phyloP scores from a whole-genome alignment of 2,113 vertebrate genomes.

The Sander vitreus region DNA sequence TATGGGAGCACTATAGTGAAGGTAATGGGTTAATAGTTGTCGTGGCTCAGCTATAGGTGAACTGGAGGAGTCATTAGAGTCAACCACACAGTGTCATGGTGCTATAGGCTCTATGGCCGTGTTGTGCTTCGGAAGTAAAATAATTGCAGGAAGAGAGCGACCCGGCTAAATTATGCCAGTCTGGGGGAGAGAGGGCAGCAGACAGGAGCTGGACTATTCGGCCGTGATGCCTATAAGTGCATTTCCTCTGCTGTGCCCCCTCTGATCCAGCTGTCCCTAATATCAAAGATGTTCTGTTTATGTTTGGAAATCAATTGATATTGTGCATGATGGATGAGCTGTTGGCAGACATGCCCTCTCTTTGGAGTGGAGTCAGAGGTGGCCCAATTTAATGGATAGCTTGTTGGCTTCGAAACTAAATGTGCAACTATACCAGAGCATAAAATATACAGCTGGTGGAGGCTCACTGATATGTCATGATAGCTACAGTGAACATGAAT shows the following conservation, averaged over 20 bases:
- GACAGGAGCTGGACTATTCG: constrained; percentile 81
- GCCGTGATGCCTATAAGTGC: constrained; percentile 71
- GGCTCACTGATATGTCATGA: constrained; percentile 76
- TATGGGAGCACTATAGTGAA: constrained; percentile 34
- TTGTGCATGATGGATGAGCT: constrained; percentile 85
- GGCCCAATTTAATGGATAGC: constrained; percentile 87
- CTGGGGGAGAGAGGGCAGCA: constrained; percentile 66
- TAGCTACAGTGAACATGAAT: constrained; percentile 82
- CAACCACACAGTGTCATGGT: constrained; percentile 73
- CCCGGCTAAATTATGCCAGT: constrained; percentile 81
- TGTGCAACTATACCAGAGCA: constrained; percentile 83
- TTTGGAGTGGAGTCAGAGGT: constrained; percentile 77
- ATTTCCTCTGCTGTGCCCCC: constrained; percentile 74
- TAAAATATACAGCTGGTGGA: constrained; percentile 50
- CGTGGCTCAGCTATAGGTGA: constrained; percentile 51
- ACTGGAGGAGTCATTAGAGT: constrained; percentile 71
- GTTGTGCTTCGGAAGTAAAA: constrained; percentile 83
- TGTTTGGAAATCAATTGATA: constrained; percentile 86
- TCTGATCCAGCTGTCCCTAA: constrained; percentile 81
- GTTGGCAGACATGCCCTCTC: constrained; percentile 83
- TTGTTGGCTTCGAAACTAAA: constrained; percentile 76
- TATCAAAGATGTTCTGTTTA: constrained; percentile 87
- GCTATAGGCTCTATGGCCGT: constrained; percentile 50
- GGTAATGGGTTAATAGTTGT: constrained; percentile 67
- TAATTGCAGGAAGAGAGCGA: constrained; percentile 82